These are phyloP conservation scores for Drosophila atripex DNA, from an alignment of 2,888 invertebrate species.

Conservation along the genomic window DNA sequence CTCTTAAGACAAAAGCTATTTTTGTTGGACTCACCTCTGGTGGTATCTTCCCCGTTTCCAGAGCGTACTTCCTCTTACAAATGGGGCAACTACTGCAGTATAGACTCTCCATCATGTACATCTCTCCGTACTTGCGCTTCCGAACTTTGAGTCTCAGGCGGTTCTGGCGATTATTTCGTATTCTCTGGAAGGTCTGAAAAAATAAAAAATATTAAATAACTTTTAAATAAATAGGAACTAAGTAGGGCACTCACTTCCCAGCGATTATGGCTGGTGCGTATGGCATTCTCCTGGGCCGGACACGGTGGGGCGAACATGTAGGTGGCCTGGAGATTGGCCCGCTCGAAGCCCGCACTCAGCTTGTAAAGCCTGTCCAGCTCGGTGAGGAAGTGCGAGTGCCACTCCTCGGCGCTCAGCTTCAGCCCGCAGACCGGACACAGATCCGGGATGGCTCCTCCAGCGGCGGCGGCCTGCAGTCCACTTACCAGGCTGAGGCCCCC, in stretches of 20 bases:
- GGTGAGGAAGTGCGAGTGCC: constrained; percentile 88
- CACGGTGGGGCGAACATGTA: constrained; percentile 83
- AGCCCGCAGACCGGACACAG: constrained; percentile 89
- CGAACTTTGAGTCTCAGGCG: constrained; percentile 88
- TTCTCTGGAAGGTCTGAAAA: constrained; percentile 87
- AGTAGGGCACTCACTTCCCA: constrained; percentile 86
- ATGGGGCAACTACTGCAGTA: constrained; percentile 87
- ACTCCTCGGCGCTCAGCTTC: constrained; percentile 87
- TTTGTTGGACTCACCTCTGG: constrained; percentile 87
- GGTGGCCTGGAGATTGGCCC: constrained; percentile 83
- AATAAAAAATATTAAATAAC: not conserved
- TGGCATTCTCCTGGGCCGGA: constrained; percentile 83
- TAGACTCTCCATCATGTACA: constrained; percentile 83
- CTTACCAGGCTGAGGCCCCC: constrained; percentile 70
- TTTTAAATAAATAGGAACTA: not conserved
- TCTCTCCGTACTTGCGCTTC: constrained; percentile 87
- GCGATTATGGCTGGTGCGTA: constrained; percentile 85
- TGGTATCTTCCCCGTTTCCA: constrained; percentile 85
- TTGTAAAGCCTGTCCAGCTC: constrained; percentile 89
- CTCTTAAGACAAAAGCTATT: too few species aligned
- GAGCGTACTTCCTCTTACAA: constrained; percentile 84
- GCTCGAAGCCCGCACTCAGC: constrained; percentile 85
- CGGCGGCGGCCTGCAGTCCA: constrained; percentile 66
- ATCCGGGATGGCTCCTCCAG: constrained; percentile 81
- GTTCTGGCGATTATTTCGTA: constrained; percentile 89